These are phyloP conservation scores for Strix aluco DNA, from an alignment of 2,113 vertebrate species.

Conservation along the genomic window DNA sequence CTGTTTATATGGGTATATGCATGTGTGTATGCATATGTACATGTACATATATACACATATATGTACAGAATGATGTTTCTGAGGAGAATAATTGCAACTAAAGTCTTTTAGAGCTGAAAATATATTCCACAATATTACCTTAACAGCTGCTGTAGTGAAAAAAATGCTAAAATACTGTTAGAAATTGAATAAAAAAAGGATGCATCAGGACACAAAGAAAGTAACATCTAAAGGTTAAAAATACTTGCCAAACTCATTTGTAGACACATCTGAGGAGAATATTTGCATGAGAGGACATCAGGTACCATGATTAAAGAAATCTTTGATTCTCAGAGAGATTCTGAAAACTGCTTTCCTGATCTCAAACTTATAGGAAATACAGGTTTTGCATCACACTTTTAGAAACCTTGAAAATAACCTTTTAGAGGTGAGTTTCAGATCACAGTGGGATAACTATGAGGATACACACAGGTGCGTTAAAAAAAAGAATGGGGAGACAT, in stretches of 20 bases:
- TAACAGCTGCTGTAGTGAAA: neutral
- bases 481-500: neutral
- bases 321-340: neutral
- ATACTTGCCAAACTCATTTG: neutral
- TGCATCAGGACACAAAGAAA: neutral
- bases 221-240: neutral
- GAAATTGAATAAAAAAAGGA: neutral
- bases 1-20: neutral
- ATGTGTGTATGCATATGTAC: neutral
- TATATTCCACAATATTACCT: neutral
- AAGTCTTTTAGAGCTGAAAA: neutral
- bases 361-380: neutral
- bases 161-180: neutral
- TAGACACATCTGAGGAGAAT: neutral
- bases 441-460: neutral
- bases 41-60: neutral
- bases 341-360: neutral
- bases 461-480: rapidly evolving
- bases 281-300: neutral
- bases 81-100: neutral
- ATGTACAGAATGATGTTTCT: neutral
- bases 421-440: neutral
- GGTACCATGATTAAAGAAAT: neutral
- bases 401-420: neutral
- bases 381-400: neutral